Percentiles rank a stretch among this genome's conserved stretches.
Evolutionary conservation across 2,888 invertebrate species (phyloP).

Genomic region (Drosophila rubida): DNA sequence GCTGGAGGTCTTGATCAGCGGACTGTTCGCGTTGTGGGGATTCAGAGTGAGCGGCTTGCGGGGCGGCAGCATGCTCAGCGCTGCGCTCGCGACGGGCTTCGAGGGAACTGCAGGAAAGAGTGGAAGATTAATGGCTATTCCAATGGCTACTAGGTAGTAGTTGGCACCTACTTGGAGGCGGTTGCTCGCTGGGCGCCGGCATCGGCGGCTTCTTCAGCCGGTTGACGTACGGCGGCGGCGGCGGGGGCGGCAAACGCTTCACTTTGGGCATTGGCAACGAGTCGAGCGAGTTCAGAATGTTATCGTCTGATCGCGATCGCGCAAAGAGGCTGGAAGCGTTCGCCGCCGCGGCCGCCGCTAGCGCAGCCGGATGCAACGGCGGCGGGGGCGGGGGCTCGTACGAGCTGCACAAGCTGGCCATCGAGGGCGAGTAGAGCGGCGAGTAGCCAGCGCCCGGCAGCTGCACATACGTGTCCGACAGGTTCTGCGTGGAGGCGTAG

Average conservation of each 20-base stretch:
- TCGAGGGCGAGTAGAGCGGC: constrained; percentile 88
- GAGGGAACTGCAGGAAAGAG: constrained; percentile 80
- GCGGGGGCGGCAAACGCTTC: constrained; percentile 86
- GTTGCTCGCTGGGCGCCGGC: constrained; percentile 85
- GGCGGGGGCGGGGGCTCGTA: constrained; percentile 89
- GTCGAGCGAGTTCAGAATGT: constrained; percentile 90
- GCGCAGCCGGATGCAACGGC: constrained; percentile 86
- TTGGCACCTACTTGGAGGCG: constrained; percentile 84
- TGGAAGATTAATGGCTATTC: not conserved
- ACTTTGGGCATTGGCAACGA: constrained; percentile 85
- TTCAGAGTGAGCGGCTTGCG: constrained; percentile 78
- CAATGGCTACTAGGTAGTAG: no score
- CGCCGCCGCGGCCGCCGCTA: constrained; percentile 67
- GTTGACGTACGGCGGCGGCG: constrained; percentile 86
- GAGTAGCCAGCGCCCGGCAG: constrained; percentile 87
- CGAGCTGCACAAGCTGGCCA: constrained; percentile 88
- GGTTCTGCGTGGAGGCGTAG: constrained; percentile 92
- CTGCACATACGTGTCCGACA: constrained; percentile 91
- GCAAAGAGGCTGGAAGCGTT: constrained; percentile 86
- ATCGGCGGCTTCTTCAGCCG: constrained; percentile 85
- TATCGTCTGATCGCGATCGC: constrained; percentile 92
- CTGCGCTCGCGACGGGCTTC: constrained; percentile 66
- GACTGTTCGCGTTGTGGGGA: constrained; percentile 75
- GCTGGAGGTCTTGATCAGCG: constrained; percentile 81
- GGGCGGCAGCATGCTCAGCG: constrained; percentile 69